A percentile compares a stretch with the other conserved stretches of the same genome.
Evolutionary conservation across 1,140 invertebrate species (phyloP).

Genomic region (Ceratosolen solmsi): DNA sequence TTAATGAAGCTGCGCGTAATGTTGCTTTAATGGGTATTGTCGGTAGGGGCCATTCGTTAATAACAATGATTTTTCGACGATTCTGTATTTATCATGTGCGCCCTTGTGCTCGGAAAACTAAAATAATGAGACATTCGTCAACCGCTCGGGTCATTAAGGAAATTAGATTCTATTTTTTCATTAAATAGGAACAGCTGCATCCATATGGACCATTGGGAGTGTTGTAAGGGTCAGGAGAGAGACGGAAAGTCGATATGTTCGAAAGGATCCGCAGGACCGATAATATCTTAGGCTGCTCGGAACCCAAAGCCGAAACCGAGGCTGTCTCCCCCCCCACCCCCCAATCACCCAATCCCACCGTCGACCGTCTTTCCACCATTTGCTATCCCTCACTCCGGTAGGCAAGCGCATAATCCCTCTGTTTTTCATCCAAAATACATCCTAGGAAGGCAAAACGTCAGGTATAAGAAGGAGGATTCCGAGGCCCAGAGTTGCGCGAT

Average conservation of each 20-base stretch:
- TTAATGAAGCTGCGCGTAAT: neutral
- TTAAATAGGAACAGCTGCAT: conserved; percentile 51
- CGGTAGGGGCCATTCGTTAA: neutral
- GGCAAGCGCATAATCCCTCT: conserved; percentile 22
- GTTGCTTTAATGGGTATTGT: neutral
- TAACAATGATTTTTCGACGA: neutral
- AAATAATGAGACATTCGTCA: conserved; percentile 20
- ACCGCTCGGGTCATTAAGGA: conserved; percentile 13
- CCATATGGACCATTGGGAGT: conserved; percentile 53
- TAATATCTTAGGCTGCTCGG: conserved; percentile 62
- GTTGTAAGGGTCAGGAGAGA: conserved; percentile 32
- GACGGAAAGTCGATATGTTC: conserved; percentile 58
- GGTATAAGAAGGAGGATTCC: conserved; percentile 57
- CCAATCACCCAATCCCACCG: too few species aligned
- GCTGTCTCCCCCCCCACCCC: too few species aligned
- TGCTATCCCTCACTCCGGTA: conserved; percentile 42
- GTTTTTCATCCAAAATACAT: conserved; percentile 47
- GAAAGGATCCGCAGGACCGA: conserved; percentile 64
- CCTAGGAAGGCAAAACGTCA: conserved; percentile 61
- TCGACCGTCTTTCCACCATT: too few species aligned
- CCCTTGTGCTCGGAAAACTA: neutral
- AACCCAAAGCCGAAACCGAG: neutral
- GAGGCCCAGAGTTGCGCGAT: neutral
- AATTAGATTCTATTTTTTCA: conserved; percentile 51
- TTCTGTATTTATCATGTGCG: neutral